phyloP scores from a whole-genome alignment of 2,888 invertebrate species.

The Tenthredo amoena region DNA sequence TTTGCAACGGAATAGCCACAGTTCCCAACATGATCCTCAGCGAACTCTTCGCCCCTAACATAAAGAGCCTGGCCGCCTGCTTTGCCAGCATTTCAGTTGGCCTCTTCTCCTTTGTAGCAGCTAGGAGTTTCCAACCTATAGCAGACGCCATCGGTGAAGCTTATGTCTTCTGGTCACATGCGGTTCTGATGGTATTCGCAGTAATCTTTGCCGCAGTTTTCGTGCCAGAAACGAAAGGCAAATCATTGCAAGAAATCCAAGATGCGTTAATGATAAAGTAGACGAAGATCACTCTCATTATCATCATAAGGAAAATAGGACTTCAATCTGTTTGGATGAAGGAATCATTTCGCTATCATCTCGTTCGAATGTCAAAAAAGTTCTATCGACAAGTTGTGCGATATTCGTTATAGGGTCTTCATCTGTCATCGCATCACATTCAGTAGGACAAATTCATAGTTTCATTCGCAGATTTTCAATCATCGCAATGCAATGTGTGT shows the following conservation, averaged over 20 bases:
- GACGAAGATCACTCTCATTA: neutral
- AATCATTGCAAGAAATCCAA: conserved; percentile 64
- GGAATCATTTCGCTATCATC: conserved; percentile 68
- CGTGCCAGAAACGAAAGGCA: conserved; percentile 73
- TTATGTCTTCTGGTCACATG: conserved; percentile 67
- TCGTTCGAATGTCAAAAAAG: neutral
- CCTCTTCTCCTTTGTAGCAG: conserved; percentile 66
- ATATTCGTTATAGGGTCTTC: neutral
- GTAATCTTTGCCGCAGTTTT: conserved; percentile 65
- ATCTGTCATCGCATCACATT: neutral
- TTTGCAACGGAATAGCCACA: conserved; percentile 66
- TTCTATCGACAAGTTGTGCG: neutral
- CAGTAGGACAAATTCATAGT: neutral
- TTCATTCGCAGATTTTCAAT: neutral
- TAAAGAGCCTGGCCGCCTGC: conserved; percentile 71
- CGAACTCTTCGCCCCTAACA: conserved; percentile 72
- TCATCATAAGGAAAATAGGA: neutral
- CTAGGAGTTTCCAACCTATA: conserved; percentile 70
- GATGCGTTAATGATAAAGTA: conserved; percentile 14
- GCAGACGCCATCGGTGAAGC: conserved; percentile 68
- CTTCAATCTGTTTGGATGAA: conserved; percentile 54
- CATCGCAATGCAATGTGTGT: neutral
- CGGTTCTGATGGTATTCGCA: conserved; percentile 59
- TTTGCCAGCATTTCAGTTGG: conserved; percentile 64
- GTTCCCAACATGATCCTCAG: conserved; percentile 71